phyloP scores from a whole-genome alignment of 1,140 invertebrate genomes.

The Caligus rogercresseyi region DNA sequence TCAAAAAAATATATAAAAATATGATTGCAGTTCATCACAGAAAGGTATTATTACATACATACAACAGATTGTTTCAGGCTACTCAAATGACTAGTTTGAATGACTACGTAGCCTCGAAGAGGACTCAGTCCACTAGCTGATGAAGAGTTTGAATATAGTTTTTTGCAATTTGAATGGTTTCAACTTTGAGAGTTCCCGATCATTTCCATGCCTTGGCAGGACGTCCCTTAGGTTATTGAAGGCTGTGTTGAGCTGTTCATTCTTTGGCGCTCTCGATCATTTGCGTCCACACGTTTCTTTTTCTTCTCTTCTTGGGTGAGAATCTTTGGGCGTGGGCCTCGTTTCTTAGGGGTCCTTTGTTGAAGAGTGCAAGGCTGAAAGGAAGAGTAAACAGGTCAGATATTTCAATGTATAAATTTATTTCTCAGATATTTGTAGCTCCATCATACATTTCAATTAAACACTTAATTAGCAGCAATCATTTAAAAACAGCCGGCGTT shows the following conservation, averaged over 20 bases:
- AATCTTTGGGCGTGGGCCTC: conserved; percentile 8
- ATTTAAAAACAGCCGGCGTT: too few relatives aligned
- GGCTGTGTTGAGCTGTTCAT: conserved; percentile 7
- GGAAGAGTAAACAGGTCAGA: too few relatives aligned
- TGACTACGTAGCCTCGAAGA: neutral
- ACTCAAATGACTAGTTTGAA: neutral
- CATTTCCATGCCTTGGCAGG: conserved; percentile 7
- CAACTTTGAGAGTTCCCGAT: conserved; percentile 9
- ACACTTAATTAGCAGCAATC: too few relatives aligned
- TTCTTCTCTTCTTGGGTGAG: conserved; percentile 6
- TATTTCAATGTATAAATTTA: too few relatives aligned
- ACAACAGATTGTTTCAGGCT: too few relatives aligned
- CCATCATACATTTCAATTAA: too few relatives aligned
- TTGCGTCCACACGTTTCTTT: conserved; percentile 15
- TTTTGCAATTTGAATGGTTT: conserved; percentile 16
- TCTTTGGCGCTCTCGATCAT: conserved; percentile 13
- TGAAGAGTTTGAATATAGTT: conserved; percentile 15
- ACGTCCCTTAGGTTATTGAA: conserved; percentile 8
- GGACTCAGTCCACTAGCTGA: neutral
- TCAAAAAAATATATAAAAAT: too few relatives aligned
- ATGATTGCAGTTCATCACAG: neutral
- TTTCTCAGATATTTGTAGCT: too few relatives aligned
- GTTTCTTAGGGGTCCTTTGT: conserved; percentile 5
- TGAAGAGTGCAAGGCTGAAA: too few relatives aligned
- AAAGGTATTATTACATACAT: too few relatives aligned